Evolutionary conservation across 1,140 invertebrate species (phyloP), one percentile per base, ranked within the genome.

Genomic region (Brachionus manjavacas): DNA sequence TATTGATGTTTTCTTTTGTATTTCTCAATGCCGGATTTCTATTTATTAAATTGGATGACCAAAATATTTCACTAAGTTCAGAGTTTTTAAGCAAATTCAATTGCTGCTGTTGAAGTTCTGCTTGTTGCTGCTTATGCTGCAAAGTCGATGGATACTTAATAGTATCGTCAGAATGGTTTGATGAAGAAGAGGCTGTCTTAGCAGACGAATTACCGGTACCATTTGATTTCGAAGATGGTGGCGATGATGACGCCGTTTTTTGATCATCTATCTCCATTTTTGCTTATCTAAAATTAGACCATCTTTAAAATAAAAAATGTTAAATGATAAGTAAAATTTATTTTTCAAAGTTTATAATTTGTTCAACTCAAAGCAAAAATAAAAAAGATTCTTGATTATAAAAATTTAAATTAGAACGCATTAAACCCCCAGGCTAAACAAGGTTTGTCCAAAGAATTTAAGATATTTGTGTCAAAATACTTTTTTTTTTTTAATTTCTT

Each of bases 71-170:
- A 35, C 43, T 76, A n/a, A 76, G 25, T 52, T 76, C 72, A 20
- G 41, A 76, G 49, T 49, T 76, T 49, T 49, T 76, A 7, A 76
- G 31, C 31, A 76, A 76, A 76, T 76, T 49, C 49, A 76, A n/a
- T 28, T 76, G 72, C 12, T 76, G 72, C 9, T 76, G 72, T 9
- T 76, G 72, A 7, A 76, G 20, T 25, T 25, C 16, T 12, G 43
- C 43, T 25, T 76, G 72, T 25, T 76, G 41, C 1, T 76, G 41
- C 20, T 76, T 76, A 6, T 76, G 72, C 9, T 76, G 41, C 8
- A 14, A 20, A 28, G 41, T 76, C 25, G 72, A 49, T n/a, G 72
- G 25, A 76, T 76, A 76, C 46, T 76, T 76, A 52, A 76, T 76
- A 9, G 41, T 76, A 31, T 76, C 72, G 16, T 25, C 46, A 12